A percentile compares a stretch with the other conserved stretches of the same genome.
Evolutionary conservation across 2,888 invertebrate species (phyloP).

Genomic region (Drosophila robusta): DNA sequence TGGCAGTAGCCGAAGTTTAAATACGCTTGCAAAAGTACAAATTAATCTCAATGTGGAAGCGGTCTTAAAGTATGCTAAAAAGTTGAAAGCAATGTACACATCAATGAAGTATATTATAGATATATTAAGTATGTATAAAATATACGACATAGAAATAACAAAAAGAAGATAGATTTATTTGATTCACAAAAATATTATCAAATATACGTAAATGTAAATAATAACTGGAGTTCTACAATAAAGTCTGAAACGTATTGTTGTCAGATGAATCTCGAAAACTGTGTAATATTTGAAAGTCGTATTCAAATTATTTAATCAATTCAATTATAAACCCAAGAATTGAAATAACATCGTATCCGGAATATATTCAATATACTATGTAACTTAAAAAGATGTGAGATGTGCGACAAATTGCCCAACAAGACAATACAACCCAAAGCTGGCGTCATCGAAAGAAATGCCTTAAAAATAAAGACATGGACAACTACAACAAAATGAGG

Average conservation of each 20-base stretch:
- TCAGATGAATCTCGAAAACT: too few relatives aligned
- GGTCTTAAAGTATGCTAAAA: not conserved
- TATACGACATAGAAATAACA: too few relatives aligned
- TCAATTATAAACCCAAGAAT: too few relatives aligned
- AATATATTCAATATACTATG: not conserved
- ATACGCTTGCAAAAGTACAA: not conserved
- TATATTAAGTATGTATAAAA: too few relatives aligned
- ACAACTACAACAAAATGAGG: not conserved
- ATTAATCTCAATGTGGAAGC: not conserved
- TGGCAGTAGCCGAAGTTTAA: not conserved
- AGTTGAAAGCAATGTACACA: not conserved
- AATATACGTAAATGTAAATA: too few relatives aligned
- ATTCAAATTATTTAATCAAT: too few relatives aligned
- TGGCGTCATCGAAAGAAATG: not conserved
- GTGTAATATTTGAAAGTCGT: too few relatives aligned
- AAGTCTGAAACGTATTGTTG: too few relatives aligned
- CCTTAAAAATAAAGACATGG: not conserved
- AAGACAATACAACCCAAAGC: not conserved
- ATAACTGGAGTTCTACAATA: too few relatives aligned
- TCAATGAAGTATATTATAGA: not conserved
- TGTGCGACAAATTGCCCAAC: not conserved
- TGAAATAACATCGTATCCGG: not conserved
- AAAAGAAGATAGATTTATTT: too few relatives aligned
- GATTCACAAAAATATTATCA: too few relatives aligned
- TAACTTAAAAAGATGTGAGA: too few relatives aligned